Evolutionary conservation across 2,888 invertebrate species (phyloP).

Genomic region (Callosobruchus maculatus): DNA sequence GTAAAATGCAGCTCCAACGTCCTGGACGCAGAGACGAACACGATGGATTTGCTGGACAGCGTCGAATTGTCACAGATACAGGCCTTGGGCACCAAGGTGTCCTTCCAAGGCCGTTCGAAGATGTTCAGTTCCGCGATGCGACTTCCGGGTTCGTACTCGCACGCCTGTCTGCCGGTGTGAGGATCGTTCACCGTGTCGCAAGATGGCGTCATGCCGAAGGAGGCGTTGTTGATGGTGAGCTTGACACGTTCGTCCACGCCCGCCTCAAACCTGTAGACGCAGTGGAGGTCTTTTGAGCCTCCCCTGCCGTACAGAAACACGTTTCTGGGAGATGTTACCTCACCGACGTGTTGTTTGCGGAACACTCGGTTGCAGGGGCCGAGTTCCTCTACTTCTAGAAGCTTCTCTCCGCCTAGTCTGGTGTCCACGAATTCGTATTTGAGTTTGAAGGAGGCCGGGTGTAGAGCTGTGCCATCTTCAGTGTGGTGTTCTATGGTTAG

Average conservation of each 20-base stretch:
- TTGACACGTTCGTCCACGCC: constrained; percentile 59
- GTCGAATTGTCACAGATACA: constrained; percentile 77
- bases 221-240: constrained; percentile 66
- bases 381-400: constrained; percentile 46
- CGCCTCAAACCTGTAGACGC: constrained; percentile 63
- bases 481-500: constrained; percentile 56
- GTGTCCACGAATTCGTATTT: constrained; percentile 85
- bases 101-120: constrained; percentile 70
- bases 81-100: constrained; percentile 65
- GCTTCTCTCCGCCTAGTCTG: constrained; percentile 55
- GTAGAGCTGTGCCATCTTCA: constrained; percentile 73
- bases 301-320: constrained; percentile 82
- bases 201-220: constrained; percentile 63
- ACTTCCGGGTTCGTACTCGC: constrained; percentile 45
- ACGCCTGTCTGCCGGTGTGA: constrained; percentile 66
- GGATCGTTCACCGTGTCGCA: constrained; percentile 71
- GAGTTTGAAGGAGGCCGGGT: constrained; percentile 68
- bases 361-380: constrained; percentile 61
- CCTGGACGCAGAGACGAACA: constrained; percentile 63
- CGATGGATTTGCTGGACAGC: constrained; percentile 57
- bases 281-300: constrained; percentile 71
- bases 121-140: constrained; percentile 57
- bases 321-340: constrained; percentile 65
- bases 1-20: constrained; percentile 74
- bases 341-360: constrained; percentile 60